A percentile compares a stretch with the other conserved stretches of the same genome.
Conservation (phyloP, 2,113 vertebrate species). For the Elanus axillaris region DNA sequence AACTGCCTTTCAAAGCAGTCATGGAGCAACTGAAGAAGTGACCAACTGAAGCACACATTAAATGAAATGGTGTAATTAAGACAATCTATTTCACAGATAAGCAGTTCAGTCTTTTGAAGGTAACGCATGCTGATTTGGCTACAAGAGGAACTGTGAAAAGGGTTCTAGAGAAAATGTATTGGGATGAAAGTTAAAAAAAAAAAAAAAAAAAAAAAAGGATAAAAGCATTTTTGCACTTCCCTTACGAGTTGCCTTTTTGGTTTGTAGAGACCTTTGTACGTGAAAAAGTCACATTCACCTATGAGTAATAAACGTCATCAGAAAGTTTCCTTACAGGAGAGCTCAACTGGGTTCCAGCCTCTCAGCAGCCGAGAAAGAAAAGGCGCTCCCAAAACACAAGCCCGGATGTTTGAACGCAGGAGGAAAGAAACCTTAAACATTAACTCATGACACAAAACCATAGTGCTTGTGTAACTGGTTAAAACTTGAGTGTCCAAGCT, state of each 20-base stretch:
- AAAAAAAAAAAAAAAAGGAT: neutral
- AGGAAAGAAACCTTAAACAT: neutral
- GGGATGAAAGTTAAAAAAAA: neutral
- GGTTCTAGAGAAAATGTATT: neutral
- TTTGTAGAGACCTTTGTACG: neutral
- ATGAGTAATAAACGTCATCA: neutral
- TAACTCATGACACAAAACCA: neutral
- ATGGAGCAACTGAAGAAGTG: neutral
- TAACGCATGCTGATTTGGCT: neutral
- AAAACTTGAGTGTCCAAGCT: neutral
- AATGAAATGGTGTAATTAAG: neutral
- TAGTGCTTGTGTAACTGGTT: neutral
- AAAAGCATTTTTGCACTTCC: neutral
- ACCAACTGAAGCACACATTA: neutral
- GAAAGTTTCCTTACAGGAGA: neutral
- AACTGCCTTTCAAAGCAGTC: neutral
- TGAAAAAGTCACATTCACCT: neutral
- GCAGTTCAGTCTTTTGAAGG: neutral
- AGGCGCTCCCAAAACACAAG: neutral
- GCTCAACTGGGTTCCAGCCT: accelerated
- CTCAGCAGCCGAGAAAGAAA: neutral
- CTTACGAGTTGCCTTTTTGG: neutral
- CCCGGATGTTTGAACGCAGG: neutral
- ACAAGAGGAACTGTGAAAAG: neutral
- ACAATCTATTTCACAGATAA: neutral